Percentiles rank a stretch among this genome's conserved stretches.
Evolutionary conservation across 2,113 vertebrate genomes (phyloP).

Genomic region (Charina bottae): DNA sequence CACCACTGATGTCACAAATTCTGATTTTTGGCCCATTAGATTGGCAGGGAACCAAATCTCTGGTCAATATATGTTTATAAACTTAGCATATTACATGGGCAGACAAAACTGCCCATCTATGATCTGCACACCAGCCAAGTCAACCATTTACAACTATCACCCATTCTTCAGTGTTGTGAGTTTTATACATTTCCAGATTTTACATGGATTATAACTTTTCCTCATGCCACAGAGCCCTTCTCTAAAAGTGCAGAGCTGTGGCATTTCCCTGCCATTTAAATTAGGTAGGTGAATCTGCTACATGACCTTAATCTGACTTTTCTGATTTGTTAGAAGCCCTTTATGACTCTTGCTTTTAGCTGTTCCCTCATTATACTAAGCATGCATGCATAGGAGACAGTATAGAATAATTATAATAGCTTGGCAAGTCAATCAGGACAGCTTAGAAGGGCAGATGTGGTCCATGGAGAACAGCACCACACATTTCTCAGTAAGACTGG

Average conservation of each 20-base stretch:
- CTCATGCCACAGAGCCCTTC: not conserved
- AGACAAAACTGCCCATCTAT: not conserved
- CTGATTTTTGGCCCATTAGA: constrained; percentile 4
- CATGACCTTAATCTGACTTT: not conserved
- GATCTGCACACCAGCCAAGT: not conserved
- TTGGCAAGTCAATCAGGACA: not conserved
- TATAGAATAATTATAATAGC: not conserved
- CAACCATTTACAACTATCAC: not conserved
- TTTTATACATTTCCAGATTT: not conserved
- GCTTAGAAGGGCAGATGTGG: not conserved
- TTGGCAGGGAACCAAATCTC: constrained; percentile 23
- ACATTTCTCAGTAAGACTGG: not conserved
- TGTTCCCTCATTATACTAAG: not conserved
- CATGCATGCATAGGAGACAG: not conserved
- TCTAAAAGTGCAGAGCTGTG: not conserved
- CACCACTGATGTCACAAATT: constrained; percentile 20
- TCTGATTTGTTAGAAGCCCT: not conserved
- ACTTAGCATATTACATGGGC: not conserved
- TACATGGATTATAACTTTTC: not conserved
- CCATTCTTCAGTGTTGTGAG: not conserved
- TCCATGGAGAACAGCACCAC: not conserved
- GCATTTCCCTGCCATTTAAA: not conserved
- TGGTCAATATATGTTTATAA: not conserved
- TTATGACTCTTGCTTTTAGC: not conserved
- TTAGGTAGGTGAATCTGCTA: not conserved